Base-by-base conservation (phyloP, 2,797 vertebrate genomes). In the Gymnoscopelus braueri region DNA sequence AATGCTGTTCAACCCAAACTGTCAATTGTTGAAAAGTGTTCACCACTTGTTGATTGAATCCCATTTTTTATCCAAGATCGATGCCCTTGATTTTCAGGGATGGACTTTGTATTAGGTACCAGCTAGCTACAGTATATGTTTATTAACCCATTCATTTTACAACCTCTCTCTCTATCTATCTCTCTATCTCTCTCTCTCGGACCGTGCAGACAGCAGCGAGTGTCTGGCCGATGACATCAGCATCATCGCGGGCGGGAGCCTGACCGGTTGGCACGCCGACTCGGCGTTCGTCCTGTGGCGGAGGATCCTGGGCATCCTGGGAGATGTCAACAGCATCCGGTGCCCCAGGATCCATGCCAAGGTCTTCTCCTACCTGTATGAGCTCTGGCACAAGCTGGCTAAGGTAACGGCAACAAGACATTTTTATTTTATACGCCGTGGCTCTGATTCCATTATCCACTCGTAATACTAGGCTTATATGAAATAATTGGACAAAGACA, bases 281-380 rank as follows among this genome's bases (percentile, higher is more conserved):
- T 98, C 97, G 1, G 97, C 98, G 5, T 95, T 98, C 5, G 98
- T 99, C 32, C 80, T 99, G 1, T 99, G 98, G 98, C 95, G 97
- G 84, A 96, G 98, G 82, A 95, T 97, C 82, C 84, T 99, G 88
- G 98, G 98, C 51, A 97, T 99, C 84, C 93, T 99, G 5, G 98
- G 98, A 68, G 97, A 99, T 67, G 96, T 99, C 78, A 99, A 99
- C 91, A 95, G 82, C 60, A 99, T 99, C 84, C 91, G 92, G 54
- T 98, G 96, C 11, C 95, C 96, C 69, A 96, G 94, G 89, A 99
- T 98, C 80, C 97, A 99, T 4, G 96, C 96, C 74, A 97, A 93
- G 89, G 95, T 99, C 77, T 97, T 99, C 86, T 88, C 92, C 35
- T 95, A 96, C 87, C 95, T 99, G 58, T 97, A 95, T 81, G 96